Percentiles rank a stretch among this genome's conserved stretches.
phyloP scores from a whole-genome alignment of 2,113 vertebrate species.

The Dermatemys mawii region DNA sequence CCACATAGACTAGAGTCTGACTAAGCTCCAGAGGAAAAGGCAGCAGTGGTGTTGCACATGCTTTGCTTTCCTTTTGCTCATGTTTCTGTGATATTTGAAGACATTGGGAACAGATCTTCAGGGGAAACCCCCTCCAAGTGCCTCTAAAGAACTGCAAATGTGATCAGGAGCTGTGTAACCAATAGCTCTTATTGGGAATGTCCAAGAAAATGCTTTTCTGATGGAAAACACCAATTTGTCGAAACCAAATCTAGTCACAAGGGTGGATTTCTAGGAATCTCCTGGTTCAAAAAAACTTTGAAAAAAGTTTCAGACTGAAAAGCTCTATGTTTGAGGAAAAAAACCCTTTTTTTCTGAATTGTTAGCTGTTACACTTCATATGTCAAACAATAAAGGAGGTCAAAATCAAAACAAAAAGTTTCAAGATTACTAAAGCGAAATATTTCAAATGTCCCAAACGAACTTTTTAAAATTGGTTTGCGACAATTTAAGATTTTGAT shows the following conservation, averaged over 20 bases:
- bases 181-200: background rate
- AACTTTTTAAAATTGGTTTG: background rate
- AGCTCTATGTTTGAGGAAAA: background rate
- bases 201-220: background rate
- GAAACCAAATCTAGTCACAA: background rate
- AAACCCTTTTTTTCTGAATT: background rate
- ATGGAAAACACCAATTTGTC: background rate
- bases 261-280: background rate
- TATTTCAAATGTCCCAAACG: background rate
- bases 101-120: background rate
- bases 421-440: too few species aligned
- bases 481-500: background rate
- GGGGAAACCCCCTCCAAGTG: background rate
- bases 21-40: too few species aligned
- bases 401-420: background rate
- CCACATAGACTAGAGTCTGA: too few species aligned
- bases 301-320: background rate
- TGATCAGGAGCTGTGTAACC: background rate
- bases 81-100: background rate
- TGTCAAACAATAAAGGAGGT: background rate
- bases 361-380: background rate
- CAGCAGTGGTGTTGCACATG: too few species aligned
- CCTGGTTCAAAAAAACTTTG: background rate
- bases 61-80: too few species aligned
- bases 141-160: background rate